Evolutionary conservation across 2,888 invertebrate genomes (phyloP).

Genomic region (Digitonthophagus gazella): DNA sequence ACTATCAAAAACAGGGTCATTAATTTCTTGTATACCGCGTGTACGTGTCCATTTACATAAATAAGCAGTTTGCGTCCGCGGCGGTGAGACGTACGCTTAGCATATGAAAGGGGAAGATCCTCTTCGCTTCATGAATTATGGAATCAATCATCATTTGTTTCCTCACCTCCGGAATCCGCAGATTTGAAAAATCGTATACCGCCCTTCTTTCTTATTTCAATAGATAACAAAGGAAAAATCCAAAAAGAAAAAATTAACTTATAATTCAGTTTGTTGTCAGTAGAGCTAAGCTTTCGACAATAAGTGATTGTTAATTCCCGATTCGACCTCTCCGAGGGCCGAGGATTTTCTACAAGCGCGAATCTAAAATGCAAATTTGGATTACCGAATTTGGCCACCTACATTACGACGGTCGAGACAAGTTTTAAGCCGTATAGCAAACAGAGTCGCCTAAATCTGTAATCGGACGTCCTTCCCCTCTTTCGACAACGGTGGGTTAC

Average conservation of each 20-base stretch:
- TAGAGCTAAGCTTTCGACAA: neutral
- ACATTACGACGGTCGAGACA: slow-evolving; percentile 15
- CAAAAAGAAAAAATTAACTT: no score
- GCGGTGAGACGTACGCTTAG: slow-evolving; percentile 36
- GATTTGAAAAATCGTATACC: neutral
- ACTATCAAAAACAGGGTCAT: slow-evolving; percentile 30
- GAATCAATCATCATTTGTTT: slow-evolving; percentile 36
- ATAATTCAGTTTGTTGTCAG: no score
- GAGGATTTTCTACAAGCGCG: slow-evolving; percentile 34
- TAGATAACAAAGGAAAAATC: neutral
- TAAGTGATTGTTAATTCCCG: slow-evolving; percentile 18
- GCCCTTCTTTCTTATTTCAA: neutral
- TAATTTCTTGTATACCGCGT: slow-evolving; percentile 38
- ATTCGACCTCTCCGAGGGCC: slow-evolving; percentile 5
- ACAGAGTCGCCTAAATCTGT: slow-evolving; percentile 13
- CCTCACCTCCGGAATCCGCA: neutral
- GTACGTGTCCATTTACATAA: slow-evolving; percentile 10
- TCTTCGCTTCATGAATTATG: slow-evolving; percentile 37
- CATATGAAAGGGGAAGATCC: slow-evolving; percentile 36
- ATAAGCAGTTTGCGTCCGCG: slow-evolving; percentile 29
- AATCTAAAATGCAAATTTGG: slow-evolving; percentile 53
- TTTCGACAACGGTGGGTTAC: neutral
- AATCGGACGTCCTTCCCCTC: neutral
- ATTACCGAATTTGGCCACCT: slow-evolving; percentile 37
- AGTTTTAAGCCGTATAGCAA: slow-evolving; percentile 15